phyloP scores from a whole-genome alignment of 2,113 vertebrate species.

The Macroglossus sobrinus region DNA sequence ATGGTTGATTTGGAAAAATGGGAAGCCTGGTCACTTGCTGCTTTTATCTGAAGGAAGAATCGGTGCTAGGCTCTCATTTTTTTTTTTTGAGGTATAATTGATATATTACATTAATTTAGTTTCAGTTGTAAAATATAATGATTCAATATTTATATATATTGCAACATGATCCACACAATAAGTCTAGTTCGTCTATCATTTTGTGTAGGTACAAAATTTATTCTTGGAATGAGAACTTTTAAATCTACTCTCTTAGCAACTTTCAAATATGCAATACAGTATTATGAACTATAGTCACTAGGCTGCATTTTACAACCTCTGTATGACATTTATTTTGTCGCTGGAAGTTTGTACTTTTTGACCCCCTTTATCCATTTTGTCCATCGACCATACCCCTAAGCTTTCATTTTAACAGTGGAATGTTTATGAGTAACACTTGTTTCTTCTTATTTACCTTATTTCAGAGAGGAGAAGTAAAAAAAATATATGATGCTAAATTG shows the following conservation, averaged over 20 bases:
- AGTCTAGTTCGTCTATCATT: neutral
- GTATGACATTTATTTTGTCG: neutral
- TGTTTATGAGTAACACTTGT: neutral
- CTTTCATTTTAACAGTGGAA: neutral
- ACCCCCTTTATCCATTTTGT: neutral
- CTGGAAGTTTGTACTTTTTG: neutral
- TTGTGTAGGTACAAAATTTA: neutral
- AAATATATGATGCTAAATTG: neutral
- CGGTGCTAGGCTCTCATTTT: neutral
- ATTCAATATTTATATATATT: neutral
- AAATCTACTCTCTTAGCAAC: neutral
- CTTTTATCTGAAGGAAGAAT: neutral
- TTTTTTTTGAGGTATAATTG: neutral
- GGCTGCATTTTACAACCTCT: neutral
- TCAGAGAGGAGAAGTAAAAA: neutral
- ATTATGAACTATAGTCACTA: neutral
- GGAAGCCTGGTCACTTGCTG: neutral
- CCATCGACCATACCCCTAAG: neutral
- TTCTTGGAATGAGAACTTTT: neutral
- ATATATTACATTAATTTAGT: neutral
- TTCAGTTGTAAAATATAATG: neutral
- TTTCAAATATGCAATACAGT: neutral
- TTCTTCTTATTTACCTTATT: neutral
- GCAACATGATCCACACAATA: neutral
- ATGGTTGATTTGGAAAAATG: neutral